Evolutionary conservation across 92 coral and sea anemone genomes (phyloP).

Genomic region (Epizoanthus rinbou): DNA sequence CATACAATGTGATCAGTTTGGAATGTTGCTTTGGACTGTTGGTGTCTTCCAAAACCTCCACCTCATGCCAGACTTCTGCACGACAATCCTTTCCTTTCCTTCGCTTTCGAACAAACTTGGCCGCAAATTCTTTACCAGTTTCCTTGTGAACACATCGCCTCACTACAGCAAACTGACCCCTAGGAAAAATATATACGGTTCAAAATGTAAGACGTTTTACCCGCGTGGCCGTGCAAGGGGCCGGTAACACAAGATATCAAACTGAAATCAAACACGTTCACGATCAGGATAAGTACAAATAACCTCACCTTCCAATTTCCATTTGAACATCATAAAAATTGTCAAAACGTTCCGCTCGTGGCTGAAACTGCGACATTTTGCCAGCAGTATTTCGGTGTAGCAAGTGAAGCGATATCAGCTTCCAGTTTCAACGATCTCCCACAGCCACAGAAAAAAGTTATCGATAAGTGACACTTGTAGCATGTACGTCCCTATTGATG

Average conservation of each 20-base stretch:
- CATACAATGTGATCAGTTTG: constrained; percentile 77
- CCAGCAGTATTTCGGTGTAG: background rate
- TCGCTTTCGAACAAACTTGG: constrained; percentile 87
- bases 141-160: constrained; percentile 73
- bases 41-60: constrained; percentile 76
- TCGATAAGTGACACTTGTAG: constrained; percentile 6
- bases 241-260: constrained; percentile 2
- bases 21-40: constrained; percentile 81
- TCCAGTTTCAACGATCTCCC: background rate
- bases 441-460: background rate
- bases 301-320: constrained; percentile 78
- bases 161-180: constrained; percentile 92
- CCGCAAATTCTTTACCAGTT: constrained; percentile 75
- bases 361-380: constrained; percentile 58
- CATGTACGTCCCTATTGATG: background rate
- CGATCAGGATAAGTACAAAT: constrained; percentile 30
- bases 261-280: constrained; percentile 18
- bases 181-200: constrained; percentile 7
- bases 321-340: constrained; percentile 79
- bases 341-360: constrained; percentile 76
- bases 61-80: constrained; percentile 93
- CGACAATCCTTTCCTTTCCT: constrained; percentile 89
- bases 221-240: background rate
- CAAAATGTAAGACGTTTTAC: constrained; percentile 1
- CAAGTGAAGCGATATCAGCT: background rate